Conservation (phyloP, 2,888 invertebrate species). For the Hylaea fasciaria region DNA sequence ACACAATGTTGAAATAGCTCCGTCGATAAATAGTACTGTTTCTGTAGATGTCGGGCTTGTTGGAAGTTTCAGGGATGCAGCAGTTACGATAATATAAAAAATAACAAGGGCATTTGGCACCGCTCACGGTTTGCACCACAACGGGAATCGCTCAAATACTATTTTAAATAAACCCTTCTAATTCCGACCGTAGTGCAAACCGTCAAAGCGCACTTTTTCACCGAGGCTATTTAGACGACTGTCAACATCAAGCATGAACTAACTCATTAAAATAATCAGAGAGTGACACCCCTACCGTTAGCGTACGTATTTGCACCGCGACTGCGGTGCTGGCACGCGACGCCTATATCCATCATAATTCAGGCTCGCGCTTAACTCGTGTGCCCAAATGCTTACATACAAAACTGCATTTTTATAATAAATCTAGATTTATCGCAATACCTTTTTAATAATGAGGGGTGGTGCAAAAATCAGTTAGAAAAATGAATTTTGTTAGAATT, state of each 20-base stretch:
- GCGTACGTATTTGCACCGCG: slow-evolving; percentile 13
- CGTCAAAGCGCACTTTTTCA: too few species aligned
- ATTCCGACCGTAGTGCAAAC: too few species aligned
- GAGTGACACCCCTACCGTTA: slow-evolving; percentile 31
- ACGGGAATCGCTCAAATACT: too few species aligned
- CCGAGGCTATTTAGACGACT: too few species aligned
- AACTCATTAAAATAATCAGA: background rate
- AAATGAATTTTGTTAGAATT: slow-evolving; percentile 7
- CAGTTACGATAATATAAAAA: too few species aligned
- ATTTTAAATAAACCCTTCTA: too few species aligned
- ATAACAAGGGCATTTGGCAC: too few species aligned
- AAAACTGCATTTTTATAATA: slow-evolving; percentile 43
- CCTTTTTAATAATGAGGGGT: slow-evolving; percentile 5
- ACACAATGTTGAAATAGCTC: slow-evolving; percentile 12
- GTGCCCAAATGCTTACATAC: slow-evolving; percentile 44
- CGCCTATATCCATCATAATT: slow-evolving; percentile 53
- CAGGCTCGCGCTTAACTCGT: slow-evolving; percentile 34
- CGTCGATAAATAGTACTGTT: background rate
- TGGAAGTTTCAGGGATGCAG: background rate
- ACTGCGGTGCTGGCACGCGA: slow-evolving; percentile 46
- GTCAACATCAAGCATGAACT: background rate
- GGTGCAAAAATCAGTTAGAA: slow-evolving; percentile 17
- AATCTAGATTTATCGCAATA: slow-evolving; percentile 26
- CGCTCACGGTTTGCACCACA: too few species aligned
- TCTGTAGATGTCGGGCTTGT: too few species aligned